Conservation (phyloP, 2,888 invertebrate species). For the Cephus runcator region DNA sequence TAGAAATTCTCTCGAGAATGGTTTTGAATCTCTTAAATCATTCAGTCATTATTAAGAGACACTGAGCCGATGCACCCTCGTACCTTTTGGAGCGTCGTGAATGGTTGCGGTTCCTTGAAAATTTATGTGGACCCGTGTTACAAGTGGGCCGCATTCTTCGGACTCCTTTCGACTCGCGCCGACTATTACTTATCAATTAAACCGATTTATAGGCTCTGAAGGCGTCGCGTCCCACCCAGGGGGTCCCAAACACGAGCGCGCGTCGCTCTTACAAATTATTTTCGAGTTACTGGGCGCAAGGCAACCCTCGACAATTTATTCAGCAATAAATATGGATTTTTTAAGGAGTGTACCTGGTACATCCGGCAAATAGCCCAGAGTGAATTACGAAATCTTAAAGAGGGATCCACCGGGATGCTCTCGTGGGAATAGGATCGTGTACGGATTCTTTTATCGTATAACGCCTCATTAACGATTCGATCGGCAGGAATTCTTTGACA, state of each 20-base stretch:
- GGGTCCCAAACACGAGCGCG: constrained; percentile 15
- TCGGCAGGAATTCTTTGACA: neutral
- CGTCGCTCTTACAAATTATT: neutral
- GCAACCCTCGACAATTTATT: neutral
- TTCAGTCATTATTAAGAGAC: neutral
- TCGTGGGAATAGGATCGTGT: neutral
- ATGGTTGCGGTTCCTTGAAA: constrained; percentile 5
- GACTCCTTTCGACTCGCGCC: constrained; percentile 26
- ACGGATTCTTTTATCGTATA: neutral
- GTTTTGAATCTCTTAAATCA: neutral
- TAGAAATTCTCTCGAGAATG: neutral
- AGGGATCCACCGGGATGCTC: neutral
- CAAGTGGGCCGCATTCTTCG: constrained; percentile 32
- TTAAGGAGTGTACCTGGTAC: neutral
- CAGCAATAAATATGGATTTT: constrained; percentile 4
- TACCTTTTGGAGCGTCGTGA: neutral
- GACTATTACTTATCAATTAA: constrained; percentile 39
- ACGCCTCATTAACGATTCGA: neutral
- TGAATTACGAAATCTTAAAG: neutral
- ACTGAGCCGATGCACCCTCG: neutral
- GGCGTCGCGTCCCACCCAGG: constrained; percentile 23
- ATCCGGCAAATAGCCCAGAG: neutral
- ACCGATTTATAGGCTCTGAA: constrained; percentile 35
- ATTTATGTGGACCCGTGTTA: constrained; percentile 28
- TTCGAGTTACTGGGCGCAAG: constrained; percentile 3